These are phyloP conservation scores for Eucidaris tribuloides DNA, from an alignment of 35 echinoderm and acorn worm genomes.

Conservation along the genomic window DNA sequence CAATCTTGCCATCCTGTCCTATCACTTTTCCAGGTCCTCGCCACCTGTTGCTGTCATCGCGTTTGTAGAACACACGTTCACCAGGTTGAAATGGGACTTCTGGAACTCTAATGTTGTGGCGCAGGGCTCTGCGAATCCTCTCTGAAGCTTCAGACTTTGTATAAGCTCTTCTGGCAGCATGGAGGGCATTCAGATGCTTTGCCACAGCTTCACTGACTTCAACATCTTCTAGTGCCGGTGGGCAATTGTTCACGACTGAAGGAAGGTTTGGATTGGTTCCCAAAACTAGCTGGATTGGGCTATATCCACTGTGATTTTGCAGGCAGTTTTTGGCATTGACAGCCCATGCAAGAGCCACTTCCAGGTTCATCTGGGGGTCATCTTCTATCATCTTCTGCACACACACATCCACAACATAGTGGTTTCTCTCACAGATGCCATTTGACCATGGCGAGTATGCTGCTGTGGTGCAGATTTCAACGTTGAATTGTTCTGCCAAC, in stretches of 20 bases:
- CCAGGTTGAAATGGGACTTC: not conserved
- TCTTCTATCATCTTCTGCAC: slow-evolving; percentile 9
- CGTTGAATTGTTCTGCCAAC: not conserved
- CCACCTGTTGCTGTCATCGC: slow-evolving; percentile 38
- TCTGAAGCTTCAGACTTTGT: slow-evolving; percentile 1
- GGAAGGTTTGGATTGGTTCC: not conserved
- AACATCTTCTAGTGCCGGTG: not conserved
- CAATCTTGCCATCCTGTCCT: slow-evolving; percentile 38
- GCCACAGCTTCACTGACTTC: not conserved
- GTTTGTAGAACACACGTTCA: slow-evolving; percentile 25
- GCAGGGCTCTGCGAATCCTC: not conserved
- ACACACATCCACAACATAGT: not conserved
- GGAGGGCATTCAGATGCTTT: slow-evolving; percentile 1
- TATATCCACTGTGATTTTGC: slow-evolving; percentile 4
- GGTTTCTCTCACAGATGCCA: slow-evolving; percentile 17
- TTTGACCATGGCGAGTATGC: slow-evolving; percentile 14
- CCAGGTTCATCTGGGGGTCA: not conserved
- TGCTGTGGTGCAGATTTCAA: slow-evolving; percentile 4
- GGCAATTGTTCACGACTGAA: not conserved
- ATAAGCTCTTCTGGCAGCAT: slow-evolving; percentile 7
- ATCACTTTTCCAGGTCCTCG: slow-evolving; percentile 36
- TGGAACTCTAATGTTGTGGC: slow-evolving; percentile 19
- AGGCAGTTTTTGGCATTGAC: slow-evolving; percentile 24
- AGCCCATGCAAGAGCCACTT: slow-evolving; percentile 1
- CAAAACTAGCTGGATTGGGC: not conserved